Percentiles rank a stretch among this genome's conserved stretches.
Evolutionary conservation across 2,888 invertebrate species (phyloP).

Genomic region (Eupithecia exiguata): DNA sequence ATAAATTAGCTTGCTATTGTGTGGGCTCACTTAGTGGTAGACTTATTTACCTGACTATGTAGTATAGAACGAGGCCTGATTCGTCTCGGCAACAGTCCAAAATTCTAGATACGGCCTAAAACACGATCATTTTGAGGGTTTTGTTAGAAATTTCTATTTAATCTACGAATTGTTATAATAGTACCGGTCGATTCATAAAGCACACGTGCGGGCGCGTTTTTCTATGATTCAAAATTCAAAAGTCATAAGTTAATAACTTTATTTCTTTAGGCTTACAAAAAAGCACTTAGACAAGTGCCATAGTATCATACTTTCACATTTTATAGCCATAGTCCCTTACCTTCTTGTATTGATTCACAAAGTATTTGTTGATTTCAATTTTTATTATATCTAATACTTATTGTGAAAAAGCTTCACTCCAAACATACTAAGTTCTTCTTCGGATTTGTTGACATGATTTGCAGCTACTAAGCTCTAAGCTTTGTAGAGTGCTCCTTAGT

Average conservation of each 20-base stretch:
- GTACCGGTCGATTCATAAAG: background rate
- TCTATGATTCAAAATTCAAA: too few relatives aligned
- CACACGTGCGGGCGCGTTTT: background rate
- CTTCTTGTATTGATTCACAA: too few relatives aligned
- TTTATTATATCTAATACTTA: too few relatives aligned
- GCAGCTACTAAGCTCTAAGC: too few relatives aligned
- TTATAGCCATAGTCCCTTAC: too few relatives aligned
- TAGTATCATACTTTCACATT: too few relatives aligned
- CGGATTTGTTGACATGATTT: background rate
- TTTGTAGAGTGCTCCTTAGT: too few relatives aligned
- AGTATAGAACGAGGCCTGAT: constrained; percentile 47
- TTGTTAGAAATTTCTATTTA: background rate
- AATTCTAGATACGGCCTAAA: constrained; percentile 36
- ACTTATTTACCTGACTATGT: constrained; percentile 74
- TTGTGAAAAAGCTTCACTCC: too few relatives aligned
- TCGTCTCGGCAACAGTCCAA: constrained; percentile 46
- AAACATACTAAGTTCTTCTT: background rate
- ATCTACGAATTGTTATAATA: background rate
- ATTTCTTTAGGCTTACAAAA: too few relatives aligned
- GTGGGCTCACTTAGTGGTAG: constrained; percentile 75
- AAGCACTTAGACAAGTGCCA: too few relatives aligned
- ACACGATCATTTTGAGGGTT: background rate
- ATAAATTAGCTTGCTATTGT: constrained; percentile 79
- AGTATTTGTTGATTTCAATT: too few relatives aligned
- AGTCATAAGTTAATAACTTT: too few relatives aligned